A percentile compares a stretch with the other conserved stretches of the same genome.
Conservation (phyloP, 2,113 vertebrate genomes). For the Henicopernis longicauda region DNA sequence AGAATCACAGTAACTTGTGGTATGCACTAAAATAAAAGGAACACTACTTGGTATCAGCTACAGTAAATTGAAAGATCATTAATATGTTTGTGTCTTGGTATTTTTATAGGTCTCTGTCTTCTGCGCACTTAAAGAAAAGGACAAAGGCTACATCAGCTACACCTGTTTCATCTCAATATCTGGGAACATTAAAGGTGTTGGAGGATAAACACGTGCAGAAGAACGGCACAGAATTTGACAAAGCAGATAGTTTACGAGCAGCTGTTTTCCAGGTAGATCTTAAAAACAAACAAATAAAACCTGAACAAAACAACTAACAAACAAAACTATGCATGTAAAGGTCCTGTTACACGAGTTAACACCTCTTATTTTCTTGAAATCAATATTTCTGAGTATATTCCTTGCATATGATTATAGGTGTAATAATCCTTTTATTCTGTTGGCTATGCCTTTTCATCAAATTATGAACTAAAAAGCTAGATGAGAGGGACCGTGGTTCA, state of each 20-base stretch:
- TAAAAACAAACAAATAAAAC: not conserved
- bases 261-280: conserved; percentile 87
- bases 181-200: conserved; percentile 83
- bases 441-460: not conserved
- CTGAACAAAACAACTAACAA: not conserved
- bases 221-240: conserved; percentile 64
- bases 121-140: conserved; percentile 50
- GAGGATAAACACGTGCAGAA: conserved; percentile 72
- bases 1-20: not conserved
- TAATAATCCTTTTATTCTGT: not conserved
- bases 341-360: not conserved
- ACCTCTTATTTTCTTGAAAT: not conserved
- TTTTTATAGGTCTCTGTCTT: conserved; percentile 61
- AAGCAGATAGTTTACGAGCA: conserved; percentile 82
- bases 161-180: conserved; percentile 76
- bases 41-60: not conserved
- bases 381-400: not conserved
- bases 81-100: not conserved
- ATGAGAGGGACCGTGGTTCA: not conserved
- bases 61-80: not conserved
- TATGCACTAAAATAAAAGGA: not conserved
- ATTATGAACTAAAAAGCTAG: not conserved
- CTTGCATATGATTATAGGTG: not conserved
- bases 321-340: not conserved
- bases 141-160: not conserved